A percentile compares a stretch with the other conserved stretches of the same genome.
phyloP scores from a whole-genome alignment of 2,113 vertebrate species.

The Acrocephalus arundinaceus region DNA sequence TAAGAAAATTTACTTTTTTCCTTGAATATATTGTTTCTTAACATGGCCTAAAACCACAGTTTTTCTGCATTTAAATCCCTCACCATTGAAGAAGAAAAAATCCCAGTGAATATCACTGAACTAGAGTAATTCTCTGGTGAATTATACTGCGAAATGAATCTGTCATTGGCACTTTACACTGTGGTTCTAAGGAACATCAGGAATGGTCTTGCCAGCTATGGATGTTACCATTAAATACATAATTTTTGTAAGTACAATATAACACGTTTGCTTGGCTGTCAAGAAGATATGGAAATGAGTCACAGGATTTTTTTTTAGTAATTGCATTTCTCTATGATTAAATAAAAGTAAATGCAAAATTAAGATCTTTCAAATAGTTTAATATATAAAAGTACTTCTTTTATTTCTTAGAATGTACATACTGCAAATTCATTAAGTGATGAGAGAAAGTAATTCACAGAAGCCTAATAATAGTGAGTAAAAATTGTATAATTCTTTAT shows the following conservation, averaged over 20 bases:
- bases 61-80: background rate
- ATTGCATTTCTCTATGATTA: background rate
- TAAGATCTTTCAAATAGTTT: background rate
- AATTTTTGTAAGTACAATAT: background rate
- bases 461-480: background rate
- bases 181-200: background rate
- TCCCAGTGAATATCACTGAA: background rate
- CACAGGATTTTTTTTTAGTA: background rate
- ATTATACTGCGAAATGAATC: background rate
- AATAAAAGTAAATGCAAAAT: background rate
- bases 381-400: background rate
- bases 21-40: background rate
- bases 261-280: background rate
- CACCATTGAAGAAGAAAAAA: background rate
- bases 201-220: background rate
- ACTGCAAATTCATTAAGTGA: background rate
- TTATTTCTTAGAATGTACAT: background rate
- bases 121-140: background rate
- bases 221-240: background rate
- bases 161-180: background rate
- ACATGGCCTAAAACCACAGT: background rate
- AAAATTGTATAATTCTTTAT: background rate
- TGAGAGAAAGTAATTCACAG: background rate
- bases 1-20: background rate
- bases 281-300: background rate